Base-by-base conservation (phyloP, 2,888 invertebrate species). In the Agrypnus murinus region DNA sequence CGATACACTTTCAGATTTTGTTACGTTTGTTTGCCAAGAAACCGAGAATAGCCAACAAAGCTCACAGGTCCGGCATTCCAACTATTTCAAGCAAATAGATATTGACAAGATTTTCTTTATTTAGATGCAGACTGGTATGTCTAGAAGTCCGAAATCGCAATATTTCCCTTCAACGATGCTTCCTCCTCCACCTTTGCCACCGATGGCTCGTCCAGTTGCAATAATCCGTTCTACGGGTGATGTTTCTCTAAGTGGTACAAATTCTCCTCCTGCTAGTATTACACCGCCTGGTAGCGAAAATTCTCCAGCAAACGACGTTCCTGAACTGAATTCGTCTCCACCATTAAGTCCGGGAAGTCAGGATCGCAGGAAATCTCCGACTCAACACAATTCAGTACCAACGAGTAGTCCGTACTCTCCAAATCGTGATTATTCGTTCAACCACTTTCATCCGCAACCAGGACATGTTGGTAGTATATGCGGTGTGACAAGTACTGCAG, bases 1-100 rank as follows among this genome's bases (percentile, higher is more conserved):
- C 83, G 97, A 98, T 85, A 95, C 95, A 0, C 91, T 98, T 75
- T 95, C 96, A 1, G 98, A 98, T 86, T 98, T 98, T 86, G 98
- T 98, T 75, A 97, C 97, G 48, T 95, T 98, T 82, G 98, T 98
- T 62, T 98, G 98, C 84, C 97, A 97, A 86, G 98, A 98, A 86
- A 94, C 95, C 32, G 92, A 95, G 78, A 92, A 92, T 72, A 92
- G 92, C 70, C 90, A 90, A 80, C 93, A 93, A 85, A 90, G 91
- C 82, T 87, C 92, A 82, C 93, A 93, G 90, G 93, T 93, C 86
- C 82, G 82, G 14, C 12, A 14, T n/a, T 55, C 17, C 6, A 8
- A 4, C 14, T 48, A 53, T n/a, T 31, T 31, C 5, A 25, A n/a
- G n/a, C 8, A n/a, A 34, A 53, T 59, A 7, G 14, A 25, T 6